Evolutionary conservation across 2,888 invertebrate genomes (phyloP), one percentile per base, ranked within the genome.

Genomic region (Bellardia bayeri): DNA sequence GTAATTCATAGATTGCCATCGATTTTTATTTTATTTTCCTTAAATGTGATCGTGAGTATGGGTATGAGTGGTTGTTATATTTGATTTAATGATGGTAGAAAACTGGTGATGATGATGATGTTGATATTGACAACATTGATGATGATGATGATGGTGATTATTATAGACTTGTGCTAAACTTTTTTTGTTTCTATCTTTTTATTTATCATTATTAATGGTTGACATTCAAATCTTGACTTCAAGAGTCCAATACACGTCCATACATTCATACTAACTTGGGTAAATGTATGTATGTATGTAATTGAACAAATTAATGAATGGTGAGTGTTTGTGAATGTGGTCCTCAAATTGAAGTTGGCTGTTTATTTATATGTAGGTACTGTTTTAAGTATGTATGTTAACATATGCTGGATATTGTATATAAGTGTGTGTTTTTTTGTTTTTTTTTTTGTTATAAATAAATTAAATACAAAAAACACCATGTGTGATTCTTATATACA

Each of bases 201-300:
- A 9, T 63, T 45, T 45, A 13, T 54, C 16, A 69, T 85, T 68
- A 79, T 74, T 69, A 54, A 61, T 85, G 63, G 8, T 40, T 81
- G 81, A 42, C 56, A 81, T 71, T 76, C 42, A 71, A 75, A 45
- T 66, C 8, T 33, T 84, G 54, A 23, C 3, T 16, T 69, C 3
- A 33, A 40, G 45, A 37, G 40, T 49, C 40, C 40, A 51, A 37
- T 14, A 54, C 14, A 66, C 40, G 13, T 76, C 4, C 8, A 54
- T 56, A 71, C 7, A n/a, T 11, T 11, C n/a, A n/a, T 33, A 69
- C 2, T 2, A 11, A 54, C 37, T 16, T 40, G 23, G 23, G 23
- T 23, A 23, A 23, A 1, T 23, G 23, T 23, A 37, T 16, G 49
- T 14, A 51, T 51, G 51, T 42, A 11, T 58, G 56, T 61, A 58